Conservation (phyloP, 1,140 invertebrate species). For the Neodiprion fabricii region DNA sequence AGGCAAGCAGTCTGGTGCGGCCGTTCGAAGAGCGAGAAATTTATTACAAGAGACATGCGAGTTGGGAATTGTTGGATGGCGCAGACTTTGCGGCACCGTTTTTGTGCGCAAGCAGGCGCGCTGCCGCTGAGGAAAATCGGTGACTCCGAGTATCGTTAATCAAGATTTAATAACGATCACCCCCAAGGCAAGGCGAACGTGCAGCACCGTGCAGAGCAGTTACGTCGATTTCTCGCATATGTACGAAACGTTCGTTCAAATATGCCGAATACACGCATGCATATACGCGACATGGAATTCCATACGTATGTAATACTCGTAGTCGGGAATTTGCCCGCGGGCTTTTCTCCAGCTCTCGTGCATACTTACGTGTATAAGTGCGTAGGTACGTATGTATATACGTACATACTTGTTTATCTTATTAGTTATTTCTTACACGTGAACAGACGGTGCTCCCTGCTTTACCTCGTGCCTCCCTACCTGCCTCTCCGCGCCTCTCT, state of each 20-base stretch:
- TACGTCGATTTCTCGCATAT: neutral
- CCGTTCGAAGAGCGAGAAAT: conserved; percentile 17
- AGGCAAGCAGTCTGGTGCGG: conserved; percentile 45
- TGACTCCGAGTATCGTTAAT: neutral
- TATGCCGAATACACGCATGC: conserved; percentile 15
- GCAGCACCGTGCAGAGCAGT: too few relatives aligned
- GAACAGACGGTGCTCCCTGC: neutral
- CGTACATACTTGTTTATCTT: neutral
- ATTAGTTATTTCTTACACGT: conserved; percentile 3
- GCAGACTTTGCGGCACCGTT: conserved; percentile 48
- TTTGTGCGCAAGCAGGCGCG: neutral
- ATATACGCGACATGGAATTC: conserved; percentile 11
- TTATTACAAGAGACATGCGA: conserved; percentile 15
- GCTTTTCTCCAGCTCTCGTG: conserved; percentile 30
- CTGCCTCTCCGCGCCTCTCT: conserved; percentile 23
- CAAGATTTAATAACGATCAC: too few relatives aligned
- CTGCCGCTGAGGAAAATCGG: conserved; percentile 24
- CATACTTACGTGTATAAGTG: conserved; percentile 25
- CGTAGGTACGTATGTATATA: neutral
- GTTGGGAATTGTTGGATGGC: conserved; percentile 26
- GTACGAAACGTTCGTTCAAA: neutral
- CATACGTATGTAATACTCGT: conserved; percentile 19
- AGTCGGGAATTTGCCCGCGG: conserved; percentile 40
- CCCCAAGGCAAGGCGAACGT: too few relatives aligned
- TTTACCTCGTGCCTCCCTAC: neutral